Evolutionary conservation across 2,113 vertebrate genomes (phyloP), one percentile per base, ranked within the genome.

Genomic region (Strix uralensis): DNA sequence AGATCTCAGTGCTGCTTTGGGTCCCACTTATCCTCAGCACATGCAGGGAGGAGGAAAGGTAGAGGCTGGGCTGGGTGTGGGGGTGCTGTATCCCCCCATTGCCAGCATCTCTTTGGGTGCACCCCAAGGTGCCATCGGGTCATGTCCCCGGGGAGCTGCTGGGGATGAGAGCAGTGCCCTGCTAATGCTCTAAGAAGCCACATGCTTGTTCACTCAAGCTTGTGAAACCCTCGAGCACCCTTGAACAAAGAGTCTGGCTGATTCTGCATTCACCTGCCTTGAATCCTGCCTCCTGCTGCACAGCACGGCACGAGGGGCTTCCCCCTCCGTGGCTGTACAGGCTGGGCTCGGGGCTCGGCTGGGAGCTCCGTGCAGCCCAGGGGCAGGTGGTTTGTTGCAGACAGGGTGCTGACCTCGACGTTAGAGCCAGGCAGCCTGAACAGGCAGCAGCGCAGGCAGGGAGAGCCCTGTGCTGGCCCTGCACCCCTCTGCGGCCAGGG

Each of bases 261-360:
- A 5, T 57, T 66, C 65, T 79, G 12, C 55, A 19, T 66, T 81
- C n/a, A n/a, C 22, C 36, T 74, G 46, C 40, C 22, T 81, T 49
- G 55, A 78, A 77, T 78, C n/a, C 54, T 81, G 21, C 21, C 29
- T 59, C n/a, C 47, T 0, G 0, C 6, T 5, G 58, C 55, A 10
- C 0, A 0, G 42, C n/a, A 11, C 1, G 7, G 55, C n/a, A 49
- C 30, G 32, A 5, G 42, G n/a, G 57, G 25, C 15, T 72, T 5
- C 19, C 57, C 44, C 32, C 10, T 20, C 27, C 4, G 27, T 3
- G 7, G 25, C 59, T 22, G 30, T 47, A 62, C 46, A 1, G 2
- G 66, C 52, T 32, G 0, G 1, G 34, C 18, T 8, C 4, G 1
- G 46, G 52, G 49, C 59, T 32, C 1, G 2, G 36, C 78, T 47